These are phyloP conservation scores for Netelia inedita DNA, from an alignment of 2,888 invertebrate species.

Conservation along the genomic window DNA sequence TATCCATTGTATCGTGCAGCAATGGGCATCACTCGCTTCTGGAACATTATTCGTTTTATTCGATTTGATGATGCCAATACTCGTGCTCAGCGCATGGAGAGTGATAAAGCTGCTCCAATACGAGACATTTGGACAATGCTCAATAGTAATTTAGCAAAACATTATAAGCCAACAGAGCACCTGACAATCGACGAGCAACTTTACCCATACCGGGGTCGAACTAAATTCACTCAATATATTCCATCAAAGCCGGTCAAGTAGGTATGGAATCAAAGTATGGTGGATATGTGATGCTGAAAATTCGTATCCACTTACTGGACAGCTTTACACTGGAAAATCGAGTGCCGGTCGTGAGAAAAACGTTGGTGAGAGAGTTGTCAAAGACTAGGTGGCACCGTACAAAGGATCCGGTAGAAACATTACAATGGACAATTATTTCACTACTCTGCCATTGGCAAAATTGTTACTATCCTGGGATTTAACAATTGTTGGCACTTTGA, in stretches of 20 bases:
- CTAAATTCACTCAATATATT: constrained; percentile 75
- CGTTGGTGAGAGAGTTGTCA: constrained; percentile 75
- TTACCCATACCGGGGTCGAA: constrained; percentile 74
- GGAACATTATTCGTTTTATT: constrained; percentile 74
- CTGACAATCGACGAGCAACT: constrained; percentile 77
- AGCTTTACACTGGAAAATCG: constrained; percentile 73
- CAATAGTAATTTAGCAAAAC: constrained; percentile 73
- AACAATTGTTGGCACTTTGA: constrained; percentile 68
- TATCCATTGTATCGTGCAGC: constrained; percentile 68
- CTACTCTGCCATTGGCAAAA: constrained; percentile 69
- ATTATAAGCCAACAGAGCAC: constrained; percentile 73
- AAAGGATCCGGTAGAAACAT: constrained; percentile 74
- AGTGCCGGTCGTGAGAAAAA: constrained; percentile 72
- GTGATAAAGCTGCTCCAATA: constrained; percentile 76
- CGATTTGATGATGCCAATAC: constrained; percentile 76
- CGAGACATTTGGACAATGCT: constrained; percentile 76
- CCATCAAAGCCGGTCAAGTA: constrained; percentile 75
- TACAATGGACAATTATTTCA: constrained; percentile 71
- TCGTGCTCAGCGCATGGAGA: constrained; percentile 68
- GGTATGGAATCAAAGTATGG: constrained; percentile 77
- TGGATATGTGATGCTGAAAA: constrained; percentile 76
- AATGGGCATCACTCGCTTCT: constrained; percentile 65
- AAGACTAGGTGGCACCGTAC: constrained; percentile 73
- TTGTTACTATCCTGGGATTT: constrained; percentile 70
- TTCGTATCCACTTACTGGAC: constrained; percentile 71